Evolutionary conservation across 2,113 vertebrate genomes (phyloP).

Genomic region (Oreochromis tanganicae): DNA sequence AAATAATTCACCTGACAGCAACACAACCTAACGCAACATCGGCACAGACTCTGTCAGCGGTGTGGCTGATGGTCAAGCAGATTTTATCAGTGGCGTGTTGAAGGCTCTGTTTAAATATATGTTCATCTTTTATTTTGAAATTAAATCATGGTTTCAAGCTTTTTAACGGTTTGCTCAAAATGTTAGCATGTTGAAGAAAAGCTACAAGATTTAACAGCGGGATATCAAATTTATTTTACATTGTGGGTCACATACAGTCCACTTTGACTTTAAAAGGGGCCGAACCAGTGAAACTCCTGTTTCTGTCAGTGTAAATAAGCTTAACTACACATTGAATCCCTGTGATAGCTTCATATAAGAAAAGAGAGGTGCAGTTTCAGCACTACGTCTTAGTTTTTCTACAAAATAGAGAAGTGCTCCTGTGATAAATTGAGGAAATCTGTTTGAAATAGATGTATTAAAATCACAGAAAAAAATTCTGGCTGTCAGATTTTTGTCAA

Average conservation of each 20-base stretch:
- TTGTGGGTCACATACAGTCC: fast-evolving
- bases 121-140: neutral
- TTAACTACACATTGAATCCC: neutral
- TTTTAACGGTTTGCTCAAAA: neutral
- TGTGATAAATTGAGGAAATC: neutral
- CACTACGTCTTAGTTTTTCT: neutral
- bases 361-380: neutral
- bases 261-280: neutral
- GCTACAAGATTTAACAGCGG: neutral
- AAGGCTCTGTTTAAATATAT: neutral
- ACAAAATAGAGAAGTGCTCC: neutral
- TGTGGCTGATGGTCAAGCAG: neutral
- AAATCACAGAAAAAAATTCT: neutral
- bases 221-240: neutral
- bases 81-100: neutral
- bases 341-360: fast-evolving
- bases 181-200: neutral
- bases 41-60: neutral
- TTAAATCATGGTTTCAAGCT: neutral
- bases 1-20: neutral
- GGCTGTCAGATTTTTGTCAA: neutral
- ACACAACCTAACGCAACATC: neutral
- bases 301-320: neutral
- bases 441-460: neutral
- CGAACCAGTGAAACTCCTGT: neutral